Evolutionary conservation across 2,113 vertebrate species (phyloP), one percentile per base, ranked within the genome.

Genomic region (Perognathus longimembris): DNA sequence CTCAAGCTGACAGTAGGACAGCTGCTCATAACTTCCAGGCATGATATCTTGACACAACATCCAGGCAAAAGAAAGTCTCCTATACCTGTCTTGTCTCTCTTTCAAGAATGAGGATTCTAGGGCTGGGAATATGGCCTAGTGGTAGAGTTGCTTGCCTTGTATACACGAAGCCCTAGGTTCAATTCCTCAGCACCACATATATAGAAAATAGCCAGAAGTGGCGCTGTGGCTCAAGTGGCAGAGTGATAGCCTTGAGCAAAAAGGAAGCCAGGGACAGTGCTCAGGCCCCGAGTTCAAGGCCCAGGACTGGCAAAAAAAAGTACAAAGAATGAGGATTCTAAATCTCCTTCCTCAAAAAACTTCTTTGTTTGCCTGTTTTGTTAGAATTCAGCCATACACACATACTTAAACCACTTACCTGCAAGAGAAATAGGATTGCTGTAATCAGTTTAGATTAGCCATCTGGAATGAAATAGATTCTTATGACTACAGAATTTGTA

Each of bases 41-140:
- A 84, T 71, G 22, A 32, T 76, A 61, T 66, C 4, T 50, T 79
- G n/a, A 75, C 26, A 74, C 21, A 84, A 38, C 6, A 92, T 66
- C 61, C 67, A 87, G 66, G 50, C 9, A 17, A 82, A 59, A 89
- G 59, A 78, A 85, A 81, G 34, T 22, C 7, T n/a, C 69, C 4
- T 8, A 1, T 40, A 32, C 3, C 26, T 76, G 32, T 80, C 5
- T 79, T 89, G 22, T 74, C 26, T 70, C 24, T 89, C 59, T 67
- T 71, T 87, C 63, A 78, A 83, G 82, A 73, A 57, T 42, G 28
- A 90, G 61, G 22, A 92, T 45, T 45, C 45, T 45, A 45, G n/a
- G n/a, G n/a, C n/a, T n/a, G n/a, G n/a, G n/a, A n/a, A n/a, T n/a
- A n/a, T n/a, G n/a, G n/a, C n/a, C 45, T n/a, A n/a, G n/a, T n/a